Percentiles rank a stretch among this genome's conserved stretches.
Conservation (phyloP, 1,140 invertebrate genomes). For the Caerostris extrusa region DNA sequence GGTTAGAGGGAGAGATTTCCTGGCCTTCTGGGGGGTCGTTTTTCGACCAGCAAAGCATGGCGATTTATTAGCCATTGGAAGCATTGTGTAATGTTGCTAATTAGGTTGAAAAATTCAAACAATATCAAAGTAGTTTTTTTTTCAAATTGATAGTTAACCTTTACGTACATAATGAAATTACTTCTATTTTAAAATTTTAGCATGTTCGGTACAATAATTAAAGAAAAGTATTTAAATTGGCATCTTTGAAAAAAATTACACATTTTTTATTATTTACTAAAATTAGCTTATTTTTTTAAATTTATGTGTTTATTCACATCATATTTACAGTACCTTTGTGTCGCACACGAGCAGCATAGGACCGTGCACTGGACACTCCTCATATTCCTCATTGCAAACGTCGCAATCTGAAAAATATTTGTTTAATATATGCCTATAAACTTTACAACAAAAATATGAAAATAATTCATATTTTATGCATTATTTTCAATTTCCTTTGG, state of each 20-base stretch:
- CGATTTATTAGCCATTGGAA: too few relatives aligned
- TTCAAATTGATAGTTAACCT: too few relatives aligned
- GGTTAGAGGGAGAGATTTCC: neutral
- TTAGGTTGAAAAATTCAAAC: too few relatives aligned
- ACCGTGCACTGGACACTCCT: constrained; percentile 30
- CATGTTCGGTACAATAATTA: too few relatives aligned
- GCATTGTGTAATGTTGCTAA: too few relatives aligned
- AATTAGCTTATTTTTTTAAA: neutral
- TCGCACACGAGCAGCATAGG: constrained; percentile 16
- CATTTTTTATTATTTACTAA: neutral
- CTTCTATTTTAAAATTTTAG: too few relatives aligned
- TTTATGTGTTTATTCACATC: neutral
- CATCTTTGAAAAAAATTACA: neutral
- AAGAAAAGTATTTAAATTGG: neutral
- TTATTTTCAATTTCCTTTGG: too few relatives aligned
- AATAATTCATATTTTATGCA: too few relatives aligned
- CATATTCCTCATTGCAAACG: neutral
- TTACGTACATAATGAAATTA: too few relatives aligned
- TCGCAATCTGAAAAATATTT: constrained; percentile 37
- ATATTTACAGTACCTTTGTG: constrained; percentile 4
- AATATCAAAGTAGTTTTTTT: too few relatives aligned
- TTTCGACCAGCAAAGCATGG: neutral
- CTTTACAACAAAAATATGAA: too few relatives aligned
- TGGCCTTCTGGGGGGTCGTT: neutral
- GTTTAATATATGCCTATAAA: too few relatives aligned